Evolutionary conservation across 2,888 invertebrate genomes (phyloP), one percentile per base, ranked within the genome.

Genomic region (Argyra leucocephala): DNA sequence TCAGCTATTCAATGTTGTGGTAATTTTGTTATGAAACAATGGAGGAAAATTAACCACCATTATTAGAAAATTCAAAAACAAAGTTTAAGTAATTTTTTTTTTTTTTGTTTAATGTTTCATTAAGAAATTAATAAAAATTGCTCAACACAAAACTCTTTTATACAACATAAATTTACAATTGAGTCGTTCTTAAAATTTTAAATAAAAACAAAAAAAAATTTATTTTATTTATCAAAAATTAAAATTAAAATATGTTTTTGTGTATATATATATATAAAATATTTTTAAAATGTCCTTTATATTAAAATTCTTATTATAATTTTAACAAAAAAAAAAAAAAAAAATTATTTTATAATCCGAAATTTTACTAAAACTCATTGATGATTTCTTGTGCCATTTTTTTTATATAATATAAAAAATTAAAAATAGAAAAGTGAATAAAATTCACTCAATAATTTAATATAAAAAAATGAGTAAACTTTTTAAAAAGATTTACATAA

Each of bases 31-130:
- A 81, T 84, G 77, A 87, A 87, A 79, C 88, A 89, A 72, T 85
- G 89, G 81, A 85, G 86, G 73, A 88, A 88, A 80, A 87, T 88
- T 65, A 88, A 89, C 76, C 87, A 87, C 81, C 88, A 88, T 80
- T 61, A 61, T 61, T 61, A 31, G 31, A 61, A 31, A 23, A 26
- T 31, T 31, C 4, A 23, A 61, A 37, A 48, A 18, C 5, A 18
- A 48, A 48, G 2, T 31, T 2, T 31, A 31, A 10, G 3, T 10
- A 31, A 31, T 26, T 26, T n/a, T n/a, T n/a, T n/a, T n/a, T n/a
- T n/a, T n/a, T n/a, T n/a, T n/a, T n/a, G n/a, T n/a, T n/a, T n/a
- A n/a, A n/a, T n/a, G n/a, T n/a, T n/a, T n/a, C n/a, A n/a, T n/a
- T n/a, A n/a, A n/a, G n/a, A n/a, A n/a, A n/a, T n/a, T 31, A 10